Evolutionary conservation across 1,140 invertebrate species (phyloP), one percentile per base, ranked within the genome.

Genomic region (Ips nitidus): DNA sequence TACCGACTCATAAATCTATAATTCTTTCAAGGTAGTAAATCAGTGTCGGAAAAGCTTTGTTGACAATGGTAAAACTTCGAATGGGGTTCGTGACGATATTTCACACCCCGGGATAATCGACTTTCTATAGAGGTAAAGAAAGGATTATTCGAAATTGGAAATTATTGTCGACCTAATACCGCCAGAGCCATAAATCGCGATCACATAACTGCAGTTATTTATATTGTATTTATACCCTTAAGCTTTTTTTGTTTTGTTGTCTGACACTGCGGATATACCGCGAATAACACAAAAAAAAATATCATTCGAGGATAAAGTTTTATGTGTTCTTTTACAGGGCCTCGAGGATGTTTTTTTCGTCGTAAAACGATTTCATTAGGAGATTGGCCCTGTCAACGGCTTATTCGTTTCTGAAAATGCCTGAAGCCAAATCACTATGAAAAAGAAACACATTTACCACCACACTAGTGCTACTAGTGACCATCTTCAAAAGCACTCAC

Each of bases 401-500:
- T 22, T 22, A 22, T 22, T 22, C 22, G 22, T 22, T 22, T 22
- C 22, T 22, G 22, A 22, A 22, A 22, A 22, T 22, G 22, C 22
- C 22, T 22, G 22, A 22, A 22, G 22, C 22, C 22, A 22, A 22
- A 22, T 22, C 22, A 22, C 22, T 22, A 22, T 37, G 52, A 67
- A 62, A 37, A 69, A 55, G 67, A 69, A 69, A 41, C 47, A 57
- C 8, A 69, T 55, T 62, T 57, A 69, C 41, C 8, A 55, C 39
- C 52, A 52, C 37, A 37, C 52, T 40, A n/a, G 63, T 22, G 6
- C 6, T 52, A 52, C 5, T 52, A 52, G 40, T 8, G 52, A 60
- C 40, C n/a, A 50, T 45, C n/a, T 8, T 47, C 41, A 6, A n/a
- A 70, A 70, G 52, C 72, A 71, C 55, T 57, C 65, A 36, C 76